A percentile compares a stretch with the other conserved stretches of the same genome.
Evolutionary conservation across 1,140 invertebrate species (phyloP).

Genomic region (Akabosia matsudoensis): DNA sequence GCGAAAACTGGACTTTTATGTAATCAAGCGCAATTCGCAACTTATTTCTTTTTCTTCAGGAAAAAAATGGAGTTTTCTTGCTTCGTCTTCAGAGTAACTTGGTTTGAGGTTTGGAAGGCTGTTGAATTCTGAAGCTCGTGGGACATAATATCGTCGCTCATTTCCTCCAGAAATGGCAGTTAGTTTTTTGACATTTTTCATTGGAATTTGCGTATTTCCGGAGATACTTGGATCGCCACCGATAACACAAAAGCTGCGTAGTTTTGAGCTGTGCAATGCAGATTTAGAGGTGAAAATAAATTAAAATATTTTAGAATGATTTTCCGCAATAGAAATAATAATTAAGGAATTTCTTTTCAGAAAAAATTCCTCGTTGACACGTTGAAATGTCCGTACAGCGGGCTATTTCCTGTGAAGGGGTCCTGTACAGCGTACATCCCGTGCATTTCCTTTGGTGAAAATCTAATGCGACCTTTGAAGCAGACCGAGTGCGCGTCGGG

Average conservation of each 20-base stretch:
- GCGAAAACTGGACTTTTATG: too few relatives aligned
- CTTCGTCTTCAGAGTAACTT: neutral
- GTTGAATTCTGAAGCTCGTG: too few relatives aligned
- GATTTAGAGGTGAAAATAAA: neutral
- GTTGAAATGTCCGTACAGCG: neutral
- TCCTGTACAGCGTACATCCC: slow-evolving; percentile 9
- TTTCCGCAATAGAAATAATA: neutral
- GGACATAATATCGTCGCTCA: too few relatives aligned
- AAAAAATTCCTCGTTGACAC: neutral
- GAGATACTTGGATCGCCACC: too few relatives aligned
- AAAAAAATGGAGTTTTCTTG: neutral
- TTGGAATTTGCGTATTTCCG: too few relatives aligned
- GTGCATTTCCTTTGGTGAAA: neutral
- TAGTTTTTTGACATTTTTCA: too few relatives aligned
- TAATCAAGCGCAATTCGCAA: too few relatives aligned
- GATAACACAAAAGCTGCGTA: too few relatives aligned
- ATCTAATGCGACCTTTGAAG: neutral
- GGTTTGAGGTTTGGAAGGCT: too few relatives aligned
- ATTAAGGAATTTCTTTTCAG: neutral
- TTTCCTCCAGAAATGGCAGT: too few relatives aligned
- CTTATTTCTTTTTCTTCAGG: neutral
- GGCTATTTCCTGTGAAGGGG: neutral
- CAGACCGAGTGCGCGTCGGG: neutral
- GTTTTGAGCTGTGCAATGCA: too few relatives aligned
- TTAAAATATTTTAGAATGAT: neutral